Evolutionary conservation across 2,113 vertebrate genomes (phyloP).

Genomic region (Trochalopteron elliotii): DNA sequence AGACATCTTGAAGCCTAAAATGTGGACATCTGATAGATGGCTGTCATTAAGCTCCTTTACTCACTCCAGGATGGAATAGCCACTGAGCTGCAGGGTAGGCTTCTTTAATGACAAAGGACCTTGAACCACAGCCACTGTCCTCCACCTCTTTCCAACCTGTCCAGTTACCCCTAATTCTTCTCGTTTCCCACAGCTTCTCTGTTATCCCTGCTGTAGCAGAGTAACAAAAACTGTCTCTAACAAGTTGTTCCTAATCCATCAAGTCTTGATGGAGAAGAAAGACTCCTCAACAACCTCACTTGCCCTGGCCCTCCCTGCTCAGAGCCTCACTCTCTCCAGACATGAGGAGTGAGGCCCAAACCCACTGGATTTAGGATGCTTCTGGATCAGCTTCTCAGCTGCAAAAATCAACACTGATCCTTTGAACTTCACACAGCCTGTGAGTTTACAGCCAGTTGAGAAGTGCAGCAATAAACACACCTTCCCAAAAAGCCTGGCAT

Average conservation of each 20-base stretch:
- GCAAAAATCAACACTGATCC: not conserved
- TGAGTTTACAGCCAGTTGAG: not conserved
- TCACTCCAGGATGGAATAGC: conserved; percentile 22
- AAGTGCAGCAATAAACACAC: not conserved
- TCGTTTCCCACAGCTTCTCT: not conserved
- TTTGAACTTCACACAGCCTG: not conserved
- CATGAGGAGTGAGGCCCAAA: not conserved
- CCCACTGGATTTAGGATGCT: not conserved
- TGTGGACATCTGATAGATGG: conserved; percentile 71
- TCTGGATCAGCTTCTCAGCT: not conserved
- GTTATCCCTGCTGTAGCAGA: conserved; percentile 21
- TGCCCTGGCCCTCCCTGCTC: not conserved
- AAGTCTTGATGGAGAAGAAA: not conserved
- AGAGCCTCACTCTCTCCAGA: not conserved
- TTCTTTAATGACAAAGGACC: conserved; percentile 49
- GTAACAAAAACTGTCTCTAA: conserved; percentile 13
- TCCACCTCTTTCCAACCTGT: conserved; percentile 10
- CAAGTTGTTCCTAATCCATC: conserved; percentile 16
- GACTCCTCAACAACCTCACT: not conserved
- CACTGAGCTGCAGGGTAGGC: not conserved
- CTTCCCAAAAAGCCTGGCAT: not conserved
- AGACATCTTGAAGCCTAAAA: conserved; percentile 51
- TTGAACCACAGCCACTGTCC: conserved; percentile 51
- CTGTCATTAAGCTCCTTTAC: conserved; percentile 70
- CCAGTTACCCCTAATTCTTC: not conserved